A percentile compares a stretch with the other conserved stretches of the same genome.
Conservation (phyloP, 2,113 vertebrate genomes). For the Ammodytes marinus region DNA sequence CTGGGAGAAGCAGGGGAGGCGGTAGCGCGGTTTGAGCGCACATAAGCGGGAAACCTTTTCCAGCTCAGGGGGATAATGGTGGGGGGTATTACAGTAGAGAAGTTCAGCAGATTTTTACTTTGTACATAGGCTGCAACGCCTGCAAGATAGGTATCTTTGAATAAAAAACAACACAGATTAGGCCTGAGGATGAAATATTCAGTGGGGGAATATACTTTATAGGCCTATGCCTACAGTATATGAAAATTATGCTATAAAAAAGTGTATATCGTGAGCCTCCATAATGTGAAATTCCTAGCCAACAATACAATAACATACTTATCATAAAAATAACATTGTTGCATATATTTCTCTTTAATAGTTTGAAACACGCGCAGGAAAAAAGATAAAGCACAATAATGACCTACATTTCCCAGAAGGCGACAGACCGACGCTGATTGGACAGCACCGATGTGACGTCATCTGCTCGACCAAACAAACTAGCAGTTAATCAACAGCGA, state of each 20-base stretch:
- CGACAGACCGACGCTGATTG: conserved; percentile 65
- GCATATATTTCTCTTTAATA: neutral
- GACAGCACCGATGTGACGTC: conserved; percentile 27
- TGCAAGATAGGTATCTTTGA: neutral
- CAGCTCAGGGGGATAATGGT: conserved; percentile 43
- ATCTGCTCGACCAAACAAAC: conserved; percentile 51
- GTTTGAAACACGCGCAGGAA: neutral
- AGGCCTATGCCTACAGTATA: too few species aligned
- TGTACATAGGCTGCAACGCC: neutral
- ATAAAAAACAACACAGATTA: neutral
- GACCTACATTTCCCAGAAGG: conserved; percentile 79
- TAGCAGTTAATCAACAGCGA: conserved; percentile 17
- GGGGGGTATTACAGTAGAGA: neutral
- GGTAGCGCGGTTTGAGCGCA: conserved; percentile 85
- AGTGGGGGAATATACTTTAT: too few species aligned
- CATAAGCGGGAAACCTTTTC: conserved; percentile 83
- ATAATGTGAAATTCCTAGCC: neutral
- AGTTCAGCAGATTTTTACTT: too few species aligned
- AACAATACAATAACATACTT: too few species aligned
- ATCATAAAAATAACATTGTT: neutral
- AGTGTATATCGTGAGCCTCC: neutral
- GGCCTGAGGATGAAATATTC: too few species aligned
- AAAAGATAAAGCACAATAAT: rapidly evolving
- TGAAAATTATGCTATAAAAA: neutral
- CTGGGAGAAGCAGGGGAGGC: conserved; percentile 76